These are phyloP conservation scores for Anguilla obscura DNA, from an alignment of 2,797 vertebrate species.

Conservation along the genomic window DNA sequence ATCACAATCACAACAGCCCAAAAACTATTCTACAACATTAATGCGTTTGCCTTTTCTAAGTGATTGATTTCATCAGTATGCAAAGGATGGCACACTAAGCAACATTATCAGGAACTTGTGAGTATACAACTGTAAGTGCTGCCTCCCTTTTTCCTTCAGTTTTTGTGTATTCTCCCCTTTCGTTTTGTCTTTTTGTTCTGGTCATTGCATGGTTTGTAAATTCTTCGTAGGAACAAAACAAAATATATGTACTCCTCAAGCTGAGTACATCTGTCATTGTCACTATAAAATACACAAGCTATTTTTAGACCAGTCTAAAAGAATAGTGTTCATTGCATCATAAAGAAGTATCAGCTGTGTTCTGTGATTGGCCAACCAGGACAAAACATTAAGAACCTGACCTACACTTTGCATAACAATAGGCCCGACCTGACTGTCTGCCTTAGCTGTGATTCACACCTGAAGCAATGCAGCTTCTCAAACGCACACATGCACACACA, in stretches of 20 bases:
- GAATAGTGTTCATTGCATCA: not conserved
- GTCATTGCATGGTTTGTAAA: not conserved
- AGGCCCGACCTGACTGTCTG: slow-evolving; percentile 62
- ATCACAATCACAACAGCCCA: not conserved
- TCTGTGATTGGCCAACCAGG: not conserved
- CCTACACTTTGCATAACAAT: slow-evolving; percentile 31
- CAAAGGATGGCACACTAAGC: not conserved
- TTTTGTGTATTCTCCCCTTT: not conserved
- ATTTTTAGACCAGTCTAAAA: not conserved
- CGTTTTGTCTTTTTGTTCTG: not conserved
- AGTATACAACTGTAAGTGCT: no score
- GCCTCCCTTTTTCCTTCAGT: not conserved
- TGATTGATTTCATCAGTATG: not conserved
- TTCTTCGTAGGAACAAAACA: not conserved
- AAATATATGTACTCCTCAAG: not conserved
- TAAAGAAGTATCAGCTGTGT: not conserved
- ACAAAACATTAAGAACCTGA: not conserved
- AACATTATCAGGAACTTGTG: not conserved
- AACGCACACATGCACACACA: not conserved
- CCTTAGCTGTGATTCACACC: slow-evolving; percentile 44
- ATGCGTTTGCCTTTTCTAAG: not conserved
- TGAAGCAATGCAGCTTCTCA: slow-evolving; percentile 33
- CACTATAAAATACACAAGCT: not conserved
- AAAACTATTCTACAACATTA: not conserved
- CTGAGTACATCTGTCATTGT: not conserved